Base-by-base conservation (phyloP, 92 coral and sea anemone species). In the Zoanthus solanderi region DNA sequence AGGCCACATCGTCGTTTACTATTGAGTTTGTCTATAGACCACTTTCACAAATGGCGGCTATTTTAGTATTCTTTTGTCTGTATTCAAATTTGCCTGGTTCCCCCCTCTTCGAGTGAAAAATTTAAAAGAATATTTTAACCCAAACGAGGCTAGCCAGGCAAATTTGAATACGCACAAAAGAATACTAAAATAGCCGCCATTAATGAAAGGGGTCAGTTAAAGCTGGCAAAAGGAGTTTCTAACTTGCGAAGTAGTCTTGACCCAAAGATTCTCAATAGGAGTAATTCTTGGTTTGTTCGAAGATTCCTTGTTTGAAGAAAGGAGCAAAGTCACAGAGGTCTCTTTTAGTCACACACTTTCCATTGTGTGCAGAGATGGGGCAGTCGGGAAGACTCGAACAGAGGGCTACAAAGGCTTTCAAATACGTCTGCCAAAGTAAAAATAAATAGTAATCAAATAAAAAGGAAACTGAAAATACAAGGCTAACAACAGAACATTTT, bases 251-350 rank as follows among this genome's bases (percentile, higher is more conserved):
- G 42, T 37, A 50, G 54, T 50, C 12, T 50, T 50, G 54, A 50
- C 60, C 23, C 23, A 14, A 32, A 17, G 17, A 15, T 29, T 4
- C 58, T 91, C 75, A 92, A 69, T 90, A 84, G n/a, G 98, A 87
- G 87, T 95, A 97, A 77, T 90, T 93, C 77, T 96, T 95, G 7
- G 99, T 95, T 86, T 97, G 99, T 31, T 97, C 99, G 61, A 97
- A 97, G 45, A 97, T 95, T 83, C 99, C 99, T 91, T 97, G 99
- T 63, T 97, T 97, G 79, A 97, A 97, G 90, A 97, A 97, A 12
- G 95, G 98, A 44, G 98, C 96, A 88, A 97, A 97, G 88, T 92
- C 96, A 37, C 98, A 97, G 1, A 97, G 88, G 90, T 97, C 99
- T 88, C 99, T 78, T 84, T 97, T 97, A 66, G 96, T 92, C 69